Evolutionary conservation across 2,888 invertebrate genomes (phyloP).

Genomic region (Ochropleura plecta): DNA sequence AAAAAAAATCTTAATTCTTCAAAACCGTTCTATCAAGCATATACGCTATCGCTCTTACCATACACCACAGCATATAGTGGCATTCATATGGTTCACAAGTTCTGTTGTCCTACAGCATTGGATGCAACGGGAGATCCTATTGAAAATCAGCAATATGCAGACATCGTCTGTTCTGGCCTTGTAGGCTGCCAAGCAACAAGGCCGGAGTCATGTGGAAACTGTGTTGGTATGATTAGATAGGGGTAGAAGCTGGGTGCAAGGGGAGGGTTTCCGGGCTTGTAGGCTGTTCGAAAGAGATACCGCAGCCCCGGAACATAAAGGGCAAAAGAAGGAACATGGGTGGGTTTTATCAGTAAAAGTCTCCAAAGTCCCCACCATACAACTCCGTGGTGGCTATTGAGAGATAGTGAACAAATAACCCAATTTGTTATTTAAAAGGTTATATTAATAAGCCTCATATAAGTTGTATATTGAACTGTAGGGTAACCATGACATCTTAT

Average conservation of each 20-base stretch:
- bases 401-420: too few relatives aligned
- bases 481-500: too few relatives aligned
- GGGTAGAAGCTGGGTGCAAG: background rate
- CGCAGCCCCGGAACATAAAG: too few relatives aligned
- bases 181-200: background rate
- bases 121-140: slow-evolving; percentile 44
- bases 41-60: background rate
- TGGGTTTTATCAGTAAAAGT: too few relatives aligned
- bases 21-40: background rate
- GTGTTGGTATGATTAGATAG: slow-evolving; percentile 23
- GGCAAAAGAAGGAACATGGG: too few relatives aligned
- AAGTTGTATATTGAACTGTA: too few relatives aligned
- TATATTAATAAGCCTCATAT: background rate
- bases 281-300: too few relatives aligned
- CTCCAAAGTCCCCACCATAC: too few relatives aligned
- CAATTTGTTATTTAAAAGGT: too few relatives aligned
- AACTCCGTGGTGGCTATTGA: too few relatives aligned
- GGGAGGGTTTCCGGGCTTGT: too few relatives aligned
- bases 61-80: slow-evolving; percentile 3
- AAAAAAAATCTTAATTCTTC: too few relatives aligned
- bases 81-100: slow-evolving; percentile 29
- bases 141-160: slow-evolving; percentile 51
- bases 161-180: slow-evolving; percentile 2
- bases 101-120: slow-evolving; percentile 40
- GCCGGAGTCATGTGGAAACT: slow-evolving; percentile 20